Percentiles rank a stretch among this genome's conserved stretches.
Conservation (phyloP, 92 coral and sea anemone species). For the Zoanthus sansibaricus region DNA sequence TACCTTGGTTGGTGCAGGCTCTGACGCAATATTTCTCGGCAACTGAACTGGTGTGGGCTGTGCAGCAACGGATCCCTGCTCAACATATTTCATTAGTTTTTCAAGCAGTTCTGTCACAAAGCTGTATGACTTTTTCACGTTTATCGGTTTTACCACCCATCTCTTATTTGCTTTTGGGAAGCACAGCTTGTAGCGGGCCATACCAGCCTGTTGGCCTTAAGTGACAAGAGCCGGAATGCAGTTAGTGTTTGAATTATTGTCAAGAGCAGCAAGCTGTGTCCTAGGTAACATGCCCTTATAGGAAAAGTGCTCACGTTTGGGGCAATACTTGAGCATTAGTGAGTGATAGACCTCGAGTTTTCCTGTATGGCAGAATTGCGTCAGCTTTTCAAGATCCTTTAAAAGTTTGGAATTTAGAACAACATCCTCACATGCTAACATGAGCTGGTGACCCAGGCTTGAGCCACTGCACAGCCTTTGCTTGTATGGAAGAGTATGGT, state of each 20-base stretch:
- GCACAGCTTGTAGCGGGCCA: not conserved
- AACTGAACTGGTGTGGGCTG: too few relatives aligned
- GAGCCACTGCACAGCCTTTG: conserved; percentile 40
- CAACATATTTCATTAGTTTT: conserved; percentile 21
- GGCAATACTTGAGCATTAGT: not conserved
- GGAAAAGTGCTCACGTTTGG: not conserved
- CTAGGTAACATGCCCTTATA: conserved; percentile 5
- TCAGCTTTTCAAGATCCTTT: too few relatives aligned
- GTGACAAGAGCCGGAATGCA: not conserved
- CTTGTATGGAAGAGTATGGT: not conserved
- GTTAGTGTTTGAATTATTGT: not conserved
- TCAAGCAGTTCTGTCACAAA: conserved; percentile 23
- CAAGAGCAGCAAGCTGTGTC: not conserved
- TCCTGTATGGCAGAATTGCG: too few relatives aligned
- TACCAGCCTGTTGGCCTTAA: not conserved
- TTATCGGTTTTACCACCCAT: conserved; percentile 1
- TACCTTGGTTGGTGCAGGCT: not conserved
- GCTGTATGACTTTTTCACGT: not conserved
- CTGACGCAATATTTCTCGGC: too few relatives aligned
- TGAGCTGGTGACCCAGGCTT: conserved; percentile 51
- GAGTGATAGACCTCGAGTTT: not conserved
- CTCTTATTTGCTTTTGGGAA: not conserved
- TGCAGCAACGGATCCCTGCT: too few relatives aligned
- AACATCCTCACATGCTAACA: conserved; percentile 57
- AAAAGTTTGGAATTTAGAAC: conserved; percentile 32